These are phyloP conservation scores for Ochlodes sylvanus DNA, from an alignment of 2,888 invertebrate genomes.

Conservation along the genomic window DNA sequence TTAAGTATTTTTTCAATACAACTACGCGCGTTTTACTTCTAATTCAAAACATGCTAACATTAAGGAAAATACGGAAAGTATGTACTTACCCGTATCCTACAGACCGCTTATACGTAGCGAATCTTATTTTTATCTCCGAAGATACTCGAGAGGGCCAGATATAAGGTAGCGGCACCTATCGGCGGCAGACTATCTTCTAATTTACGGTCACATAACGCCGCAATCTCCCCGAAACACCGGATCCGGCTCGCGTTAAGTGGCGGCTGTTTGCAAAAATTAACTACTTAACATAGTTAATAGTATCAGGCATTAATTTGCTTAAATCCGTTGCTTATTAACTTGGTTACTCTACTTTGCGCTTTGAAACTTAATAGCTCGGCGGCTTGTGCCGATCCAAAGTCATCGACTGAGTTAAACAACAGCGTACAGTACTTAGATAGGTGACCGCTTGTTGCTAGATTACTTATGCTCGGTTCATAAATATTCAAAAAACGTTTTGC, in stretches of 20 bases:
- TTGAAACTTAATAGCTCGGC: too few relatives aligned
- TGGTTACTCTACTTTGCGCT: too few relatives aligned
- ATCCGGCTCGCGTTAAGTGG: slow-evolving; percentile 63
- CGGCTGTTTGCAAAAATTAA: slow-evolving; percentile 33
- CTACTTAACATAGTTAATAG: slow-evolving; percentile 13
- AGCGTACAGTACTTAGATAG: too few relatives aligned
- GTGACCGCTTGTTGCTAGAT: too few relatives aligned
- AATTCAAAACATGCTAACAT: too few relatives aligned
- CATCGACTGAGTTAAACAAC: too few relatives aligned
- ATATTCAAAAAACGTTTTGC: too few relatives aligned
- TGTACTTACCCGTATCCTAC: not conserved
- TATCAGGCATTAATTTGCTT: not conserved
- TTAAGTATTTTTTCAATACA: too few relatives aligned
- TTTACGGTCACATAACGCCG: slow-evolving; percentile 63
- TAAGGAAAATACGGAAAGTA: too few relatives aligned
- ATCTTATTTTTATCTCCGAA: not conserved
- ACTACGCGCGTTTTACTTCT: too few relatives aligned
- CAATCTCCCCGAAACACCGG: slow-evolving; percentile 64
- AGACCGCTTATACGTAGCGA: not conserved
- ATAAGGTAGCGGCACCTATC: slow-evolving; percentile 11
- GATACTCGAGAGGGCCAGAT: not conserved
- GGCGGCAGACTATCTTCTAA: slow-evolving; percentile 49
- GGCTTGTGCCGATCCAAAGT: too few relatives aligned
- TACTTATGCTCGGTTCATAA: too few relatives aligned
- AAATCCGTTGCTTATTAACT: not conserved